Percentiles rank a stretch among this genome's conserved stretches.
phyloP scores from a whole-genome alignment of 2,113 vertebrate genomes.

The Hippocampus mohnikei region DNA sequence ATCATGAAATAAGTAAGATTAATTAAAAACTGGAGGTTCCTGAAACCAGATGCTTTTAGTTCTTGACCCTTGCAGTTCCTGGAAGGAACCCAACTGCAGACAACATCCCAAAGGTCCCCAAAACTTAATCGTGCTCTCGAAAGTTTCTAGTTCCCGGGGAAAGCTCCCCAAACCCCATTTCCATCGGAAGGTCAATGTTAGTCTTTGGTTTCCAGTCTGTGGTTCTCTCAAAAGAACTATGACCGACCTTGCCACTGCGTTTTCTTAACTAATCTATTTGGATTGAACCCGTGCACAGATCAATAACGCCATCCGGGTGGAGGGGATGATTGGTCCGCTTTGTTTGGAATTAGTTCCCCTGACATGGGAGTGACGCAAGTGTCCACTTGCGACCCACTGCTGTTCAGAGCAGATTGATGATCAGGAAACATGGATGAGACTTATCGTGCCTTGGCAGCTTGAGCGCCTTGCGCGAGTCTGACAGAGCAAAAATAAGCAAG shows the following conservation, averaged over 20 bases:
- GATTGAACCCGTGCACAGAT: slow-evolving; percentile 27
- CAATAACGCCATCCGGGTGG: slow-evolving; percentile 32
- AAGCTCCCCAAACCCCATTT: neutral
- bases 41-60: too few species aligned
- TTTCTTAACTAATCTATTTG: slow-evolving; percentile 26
- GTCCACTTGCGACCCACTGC: neutral
- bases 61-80: too few species aligned
- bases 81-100: too few species aligned
- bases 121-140: too few species aligned
- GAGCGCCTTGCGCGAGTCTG: too few species aligned
- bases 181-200: neutral
- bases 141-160: too few species aligned
- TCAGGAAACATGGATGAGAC: slow-evolving; percentile 4
- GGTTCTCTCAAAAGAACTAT: neutral
- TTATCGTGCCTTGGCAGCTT: too few species aligned
- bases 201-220: neutral
- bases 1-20: too few species aligned
- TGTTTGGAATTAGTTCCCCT: slow-evolving; percentile 22
- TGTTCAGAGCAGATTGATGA: neutral
- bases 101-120: too few species aligned
- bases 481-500: neutral
- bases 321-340: slow-evolving; percentile 25
- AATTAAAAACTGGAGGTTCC: too few species aligned
- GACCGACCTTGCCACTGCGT: neutral
- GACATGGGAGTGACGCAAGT: neutral